Evolutionary conservation across 2,888 invertebrate species (phyloP).

Genomic region (Galerucella nymphaeae): DNA sequence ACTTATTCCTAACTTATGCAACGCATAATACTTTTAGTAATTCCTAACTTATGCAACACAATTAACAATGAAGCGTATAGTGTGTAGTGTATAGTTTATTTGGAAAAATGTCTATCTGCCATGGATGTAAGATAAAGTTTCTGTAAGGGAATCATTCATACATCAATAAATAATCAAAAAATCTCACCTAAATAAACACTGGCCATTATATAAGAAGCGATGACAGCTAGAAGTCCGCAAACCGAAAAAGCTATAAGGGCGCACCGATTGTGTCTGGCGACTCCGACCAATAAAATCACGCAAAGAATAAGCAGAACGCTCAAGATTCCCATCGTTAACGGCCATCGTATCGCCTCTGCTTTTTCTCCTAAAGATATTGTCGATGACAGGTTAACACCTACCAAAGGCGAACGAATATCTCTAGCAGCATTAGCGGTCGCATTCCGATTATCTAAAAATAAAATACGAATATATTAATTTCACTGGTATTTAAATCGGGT

Average conservation of each 20-base stretch:
- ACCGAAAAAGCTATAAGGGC: constrained; percentile 91
- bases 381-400: constrained; percentile 76
- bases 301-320: constrained; percentile 88
- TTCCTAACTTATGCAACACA: too few relatives aligned
- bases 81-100: too few relatives aligned
- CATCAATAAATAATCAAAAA: too few relatives aligned
- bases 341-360: constrained; percentile 83
- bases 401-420: constrained; percentile 75
- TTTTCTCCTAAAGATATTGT: constrained; percentile 73
- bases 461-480: background rate
- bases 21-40: too few relatives aligned
- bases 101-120: too few relatives aligned
- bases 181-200: constrained; percentile 76
- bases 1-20: too few relatives aligned
- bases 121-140: too few relatives aligned
- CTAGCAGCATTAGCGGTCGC: constrained; percentile 81
- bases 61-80: too few relatives aligned
- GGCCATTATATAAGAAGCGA: constrained; percentile 89
- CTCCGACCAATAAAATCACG: constrained; percentile 89
- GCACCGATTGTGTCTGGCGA: constrained; percentile 88
- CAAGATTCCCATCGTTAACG: constrained; percentile 88
- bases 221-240: constrained; percentile 85
- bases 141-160: too few relatives aligned
- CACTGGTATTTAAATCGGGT: background rate
- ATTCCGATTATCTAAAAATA: constrained; percentile 70